phyloP scores from a whole-genome alignment of 2,797 vertebrate genomes.

The Eulemur rubriventer region DNA sequence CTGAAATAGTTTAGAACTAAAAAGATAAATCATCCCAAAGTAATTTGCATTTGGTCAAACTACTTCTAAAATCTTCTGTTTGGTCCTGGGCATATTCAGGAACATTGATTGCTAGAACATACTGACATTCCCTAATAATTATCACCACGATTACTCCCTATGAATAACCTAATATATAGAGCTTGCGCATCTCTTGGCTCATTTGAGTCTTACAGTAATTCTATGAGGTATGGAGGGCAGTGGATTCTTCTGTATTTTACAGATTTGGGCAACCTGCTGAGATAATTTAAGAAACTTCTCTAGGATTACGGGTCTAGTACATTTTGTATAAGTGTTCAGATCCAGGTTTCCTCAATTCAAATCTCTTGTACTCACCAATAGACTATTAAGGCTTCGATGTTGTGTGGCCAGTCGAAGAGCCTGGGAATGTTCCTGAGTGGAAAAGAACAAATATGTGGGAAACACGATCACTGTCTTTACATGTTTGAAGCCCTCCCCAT shows the following conservation, averaged over 20 bases:
- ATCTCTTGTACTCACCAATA: background rate
- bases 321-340: background rate
- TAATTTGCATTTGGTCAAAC: background rate
- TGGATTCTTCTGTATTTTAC: background rate
- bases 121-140: background rate
- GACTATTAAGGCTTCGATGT: background rate
- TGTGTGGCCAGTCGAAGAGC: background rate
- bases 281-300: background rate
- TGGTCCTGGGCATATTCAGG: background rate
- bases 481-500: background rate
- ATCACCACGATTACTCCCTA: background rate
- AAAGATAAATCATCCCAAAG: background rate
- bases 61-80: background rate
- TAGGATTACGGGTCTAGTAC: background rate
- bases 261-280: background rate
- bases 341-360: background rate
- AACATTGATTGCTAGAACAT: background rate
- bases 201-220: background rate
- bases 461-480: background rate
- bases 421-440: background rate
- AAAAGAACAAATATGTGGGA: background rate
- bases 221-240: background rate
- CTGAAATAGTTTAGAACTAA: conserved; percentile 17
- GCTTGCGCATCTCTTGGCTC: background rate
- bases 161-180: background rate